Evolutionary conservation across 2,888 invertebrate species (phyloP).

Genomic region (Drepana falcataria): DNA sequence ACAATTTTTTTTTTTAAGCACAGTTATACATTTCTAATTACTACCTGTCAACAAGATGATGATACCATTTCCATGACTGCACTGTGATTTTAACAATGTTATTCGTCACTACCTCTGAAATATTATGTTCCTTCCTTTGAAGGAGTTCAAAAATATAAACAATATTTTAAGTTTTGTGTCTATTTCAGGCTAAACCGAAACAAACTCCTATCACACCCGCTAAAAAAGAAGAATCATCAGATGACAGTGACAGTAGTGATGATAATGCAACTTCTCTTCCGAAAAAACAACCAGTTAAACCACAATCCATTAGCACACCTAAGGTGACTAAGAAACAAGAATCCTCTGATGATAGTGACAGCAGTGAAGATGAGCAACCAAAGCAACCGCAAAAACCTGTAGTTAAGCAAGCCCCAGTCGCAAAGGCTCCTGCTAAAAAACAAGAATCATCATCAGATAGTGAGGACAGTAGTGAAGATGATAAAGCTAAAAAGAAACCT

Average conservation of each 20-base stretch:
- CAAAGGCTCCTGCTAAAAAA: constrained; percentile 24
- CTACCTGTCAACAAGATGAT: constrained; percentile 46
- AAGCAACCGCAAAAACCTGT: constrained; percentile 18
- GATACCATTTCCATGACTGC: constrained; percentile 31
- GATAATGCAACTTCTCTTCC: constrained; percentile 31
- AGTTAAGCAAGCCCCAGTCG: constrained; percentile 12
- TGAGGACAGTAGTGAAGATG: constrained; percentile 53
- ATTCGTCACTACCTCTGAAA: constrained; percentile 12
- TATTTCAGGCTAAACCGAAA: constrained; percentile 13
- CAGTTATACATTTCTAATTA: no score
- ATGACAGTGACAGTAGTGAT: constrained; percentile 41
- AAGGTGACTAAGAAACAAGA: constrained; percentile 25
- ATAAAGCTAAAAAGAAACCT: constrained; percentile 32
- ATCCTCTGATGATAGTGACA: constrained; percentile 37
- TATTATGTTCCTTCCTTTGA: neutral
- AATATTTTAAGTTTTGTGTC: neutral
- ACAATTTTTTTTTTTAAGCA: no score
- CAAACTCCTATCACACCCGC: constrained; percentile 12
- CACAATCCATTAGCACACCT: constrained; percentile 28
- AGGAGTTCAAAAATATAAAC: neutral
- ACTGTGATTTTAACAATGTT: constrained; percentile 30
- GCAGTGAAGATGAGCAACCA: constrained; percentile 26
- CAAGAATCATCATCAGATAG: constrained; percentile 49
- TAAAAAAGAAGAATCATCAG: constrained; percentile 30
- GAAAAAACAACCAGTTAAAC: constrained; percentile 23